A percentile compares a stretch with the other conserved stretches of the same genome.
These are phyloP conservation scores for Pandemis cinnamomeana DNA, from an alignment of 2,888 invertebrate genomes.

Conservation along the genomic window DNA sequence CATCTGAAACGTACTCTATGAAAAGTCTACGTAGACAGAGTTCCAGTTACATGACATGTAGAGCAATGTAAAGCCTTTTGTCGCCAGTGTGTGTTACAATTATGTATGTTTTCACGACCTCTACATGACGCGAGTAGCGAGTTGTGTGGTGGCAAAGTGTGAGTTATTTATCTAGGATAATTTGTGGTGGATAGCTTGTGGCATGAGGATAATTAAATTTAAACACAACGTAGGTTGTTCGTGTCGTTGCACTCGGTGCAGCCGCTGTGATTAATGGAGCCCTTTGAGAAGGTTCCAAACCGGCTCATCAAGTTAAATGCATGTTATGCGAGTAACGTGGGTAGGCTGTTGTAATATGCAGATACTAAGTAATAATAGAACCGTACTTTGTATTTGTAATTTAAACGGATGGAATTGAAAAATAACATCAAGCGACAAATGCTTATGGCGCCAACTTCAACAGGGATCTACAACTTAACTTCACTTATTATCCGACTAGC, in stretches of 20 bases:
- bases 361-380: neutral
- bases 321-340: neutral
- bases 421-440: no score
- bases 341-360: conserved; percentile 6
- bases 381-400: no score
- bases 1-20: neutral
- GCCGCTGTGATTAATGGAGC: conserved; percentile 27
- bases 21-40: neutral
- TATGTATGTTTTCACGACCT: neutral
- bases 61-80: neutral
- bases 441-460: no score
- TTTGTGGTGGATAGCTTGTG: conserved; percentile 2
- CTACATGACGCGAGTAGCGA: neutral
- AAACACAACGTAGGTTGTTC: conserved; percentile 10
- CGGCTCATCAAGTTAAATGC: conserved; percentile 28
- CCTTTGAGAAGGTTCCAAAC: conserved; percentile 32
- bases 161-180: conserved; percentile 1
- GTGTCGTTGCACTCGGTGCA: conserved; percentile 30
- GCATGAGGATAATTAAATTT: conserved; percentile 27
- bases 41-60: neutral
- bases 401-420: no score
- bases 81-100: neutral
- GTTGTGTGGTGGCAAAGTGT: neutral
- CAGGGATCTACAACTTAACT: no score
- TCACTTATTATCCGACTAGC: no score